phyloP scores from a whole-genome alignment of 2,113 vertebrate species.

The Daubentonia madagascariensis region DNA sequence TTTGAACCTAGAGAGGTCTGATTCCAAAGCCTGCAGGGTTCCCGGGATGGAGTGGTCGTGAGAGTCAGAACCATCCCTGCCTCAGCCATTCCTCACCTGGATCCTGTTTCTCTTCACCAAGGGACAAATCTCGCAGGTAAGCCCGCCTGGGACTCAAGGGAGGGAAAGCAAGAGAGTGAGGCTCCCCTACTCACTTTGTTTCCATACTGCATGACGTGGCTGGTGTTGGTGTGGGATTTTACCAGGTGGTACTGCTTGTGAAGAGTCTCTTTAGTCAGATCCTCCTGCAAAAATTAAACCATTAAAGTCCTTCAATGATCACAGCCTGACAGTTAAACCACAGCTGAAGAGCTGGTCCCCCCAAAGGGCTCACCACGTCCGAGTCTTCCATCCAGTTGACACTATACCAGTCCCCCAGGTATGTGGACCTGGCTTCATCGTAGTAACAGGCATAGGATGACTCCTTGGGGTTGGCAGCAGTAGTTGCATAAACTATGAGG shows the following conservation, averaged over 20 bases:
- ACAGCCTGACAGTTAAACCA: fast-evolving
- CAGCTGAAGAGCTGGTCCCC: fast-evolving
- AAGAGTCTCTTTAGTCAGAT: constrained; percentile 91
- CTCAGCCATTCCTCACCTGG: fast-evolving
- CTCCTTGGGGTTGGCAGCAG: constrained; percentile 91
- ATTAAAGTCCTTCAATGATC: fast-evolving
- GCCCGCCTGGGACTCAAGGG: fast-evolving
- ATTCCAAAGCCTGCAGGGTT: background rate
- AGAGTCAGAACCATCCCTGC: too few species aligned
- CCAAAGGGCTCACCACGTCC: constrained; percentile 86
- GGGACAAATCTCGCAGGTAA: fast-evolving
- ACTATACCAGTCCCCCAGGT: constrained; percentile 98
- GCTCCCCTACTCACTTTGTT: constrained; percentile 87
- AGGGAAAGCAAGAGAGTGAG: fast-evolving
- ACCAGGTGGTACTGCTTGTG: constrained; percentile 94
- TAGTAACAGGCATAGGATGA: constrained; percentile 98
- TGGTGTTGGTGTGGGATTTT: constrained; percentile 93
- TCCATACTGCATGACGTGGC: constrained; percentile 97
- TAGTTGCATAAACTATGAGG: constrained; percentile 93
- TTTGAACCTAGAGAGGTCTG: background rate
- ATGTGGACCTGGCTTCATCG: constrained; percentile 91
- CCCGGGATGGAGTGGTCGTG: fast-evolving
- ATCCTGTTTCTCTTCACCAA: background rate
- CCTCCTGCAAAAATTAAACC: constrained; percentile 86
- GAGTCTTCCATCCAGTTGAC: constrained; percentile 99